Base-by-base conservation (phyloP, 2,113 vertebrate species). In the Morone chrysops region DNA sequence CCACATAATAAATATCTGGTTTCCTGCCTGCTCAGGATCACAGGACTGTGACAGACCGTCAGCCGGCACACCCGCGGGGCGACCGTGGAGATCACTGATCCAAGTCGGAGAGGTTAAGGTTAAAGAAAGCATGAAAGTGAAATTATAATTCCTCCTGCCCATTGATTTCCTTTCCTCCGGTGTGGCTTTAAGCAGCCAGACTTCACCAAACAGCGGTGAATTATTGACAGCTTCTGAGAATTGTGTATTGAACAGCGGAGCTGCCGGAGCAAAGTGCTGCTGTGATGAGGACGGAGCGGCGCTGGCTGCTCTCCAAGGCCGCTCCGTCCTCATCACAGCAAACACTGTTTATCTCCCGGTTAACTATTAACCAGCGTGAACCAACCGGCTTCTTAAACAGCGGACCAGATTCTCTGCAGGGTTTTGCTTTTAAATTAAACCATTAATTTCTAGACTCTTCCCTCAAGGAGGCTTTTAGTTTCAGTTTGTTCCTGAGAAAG, bases 191-290 rank as follows among this genome's bases (percentile, higher is more conserved):
- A 89, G 90, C 87, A 62, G 81, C 70, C 70, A 70, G 84, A 84
- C 81, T 70, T 89, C 82, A 70, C 81, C 89, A 86, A 91, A 84
- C 84, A 71, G 78, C 47, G 36, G 84, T 91, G 77, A 93, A 91
- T 89, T 89, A 94, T 94, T 87, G 94, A 93, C 91, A 89, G 81
- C 78, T 79, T 71, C 61, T 65, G 91, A 87, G 90, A 88, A 93
- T 84, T 88, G 84, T 80, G 81, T 92, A 92, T 94, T 83, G 92
- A 92, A 83, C 83, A 74, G 84, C 68, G 40, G 75, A 70, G 88
- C 85, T 75, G 83, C 74, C 10, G 66, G 70, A 71, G 85, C 76
- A 45, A 13, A 20, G 84, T 54, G 78, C 63, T 22, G 51, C 81
- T 54, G 83, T 78, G 90, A 90, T 88, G 82, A 86, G 76, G 86